Base-by-base conservation (phyloP, 2,888 invertebrate species). In the Calephelis perditalis region DNA sequence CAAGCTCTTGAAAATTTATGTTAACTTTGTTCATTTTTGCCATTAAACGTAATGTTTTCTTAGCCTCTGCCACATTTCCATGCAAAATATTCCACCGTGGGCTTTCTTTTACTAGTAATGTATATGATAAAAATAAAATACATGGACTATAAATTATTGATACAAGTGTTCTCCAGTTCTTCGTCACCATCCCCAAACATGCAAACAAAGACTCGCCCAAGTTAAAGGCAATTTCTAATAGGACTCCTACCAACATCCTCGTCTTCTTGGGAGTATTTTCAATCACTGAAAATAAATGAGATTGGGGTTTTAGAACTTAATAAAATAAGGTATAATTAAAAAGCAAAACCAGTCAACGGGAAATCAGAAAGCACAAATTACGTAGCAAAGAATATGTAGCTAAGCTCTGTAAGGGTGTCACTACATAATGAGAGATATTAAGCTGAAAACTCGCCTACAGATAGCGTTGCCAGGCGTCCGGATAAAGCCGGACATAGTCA, bases 11-110 rank as follows among this genome's bases (percentile, higher is more conserved):
- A 2, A 71, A 61, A 60, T 79, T 71, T 4, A 87, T 70, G 11
- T 76, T 75, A 0, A 82, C 68, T 70, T 26, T 26, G 26, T 26
- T 26, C 26, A 26, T 26, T 26, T 26, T 26, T 26, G 26, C 26
- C 26, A 26, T 26, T 26, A 26, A 26, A 4, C 26, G 26, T 26
- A 26, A 26, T 26, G 26, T 26, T 26, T 26, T 26, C 26, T 26
- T 26, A 26, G 26, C 26, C 26, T 26, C 26, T 26, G 26, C 26
- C 26, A 26, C 26, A 26, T 77, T 83, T 0, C 81, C 80, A 44
- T 77, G 81, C 3, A 86, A 65, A 2, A 88, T 75, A 61, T 78
- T 80, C 88, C 88, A 88, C 61, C 88, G 68, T 0, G 86, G 84
- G 61, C 87, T 88, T 60, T 88, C 88, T 56, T 72, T 71, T 26